These are phyloP conservation scores for Cricetomys ansorgei DNA, from an alignment of 2,113 vertebrate genomes.

Conservation along the genomic window DNA sequence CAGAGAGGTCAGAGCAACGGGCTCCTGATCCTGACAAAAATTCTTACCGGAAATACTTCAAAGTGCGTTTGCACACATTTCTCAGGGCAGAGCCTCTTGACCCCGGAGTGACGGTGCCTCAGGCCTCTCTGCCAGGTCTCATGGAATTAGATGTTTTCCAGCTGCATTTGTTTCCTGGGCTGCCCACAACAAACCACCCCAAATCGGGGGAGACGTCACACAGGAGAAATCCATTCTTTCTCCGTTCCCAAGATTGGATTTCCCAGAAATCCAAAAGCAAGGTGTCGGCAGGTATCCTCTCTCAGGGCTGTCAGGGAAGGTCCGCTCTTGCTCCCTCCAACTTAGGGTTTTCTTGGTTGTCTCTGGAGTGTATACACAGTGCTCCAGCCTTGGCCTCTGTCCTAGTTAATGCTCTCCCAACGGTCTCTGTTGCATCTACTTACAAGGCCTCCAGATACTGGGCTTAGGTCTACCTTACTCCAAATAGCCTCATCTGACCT, in stretches of 20 bases:
- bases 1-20: background rate
- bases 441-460: background rate
- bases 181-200: background rate
- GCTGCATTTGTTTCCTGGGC: background rate
- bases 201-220: rapidly evolving
- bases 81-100: background rate
- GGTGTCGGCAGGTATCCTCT: rapidly evolving
- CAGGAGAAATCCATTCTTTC: background rate
- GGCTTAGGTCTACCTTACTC: background rate
- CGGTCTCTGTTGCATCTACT: background rate
- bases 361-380: too few relatives aligned
- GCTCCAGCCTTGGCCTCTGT: background rate
- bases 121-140: background rate
- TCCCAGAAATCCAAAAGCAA: rapidly evolving
- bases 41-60: background rate
- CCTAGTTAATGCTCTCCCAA: background rate
- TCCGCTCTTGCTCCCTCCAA: too few relatives aligned
- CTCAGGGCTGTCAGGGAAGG: rapidly evolving
- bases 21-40: background rate
- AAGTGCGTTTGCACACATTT: rapidly evolving
- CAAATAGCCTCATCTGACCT: background rate
- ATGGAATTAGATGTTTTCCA: background rate
- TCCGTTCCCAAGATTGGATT: background rate
- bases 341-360: rapidly evolving
- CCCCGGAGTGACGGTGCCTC: background rate